phyloP scores from a whole-genome alignment of 2,113 vertebrate genomes.

The Hemicordylus capensis region DNA sequence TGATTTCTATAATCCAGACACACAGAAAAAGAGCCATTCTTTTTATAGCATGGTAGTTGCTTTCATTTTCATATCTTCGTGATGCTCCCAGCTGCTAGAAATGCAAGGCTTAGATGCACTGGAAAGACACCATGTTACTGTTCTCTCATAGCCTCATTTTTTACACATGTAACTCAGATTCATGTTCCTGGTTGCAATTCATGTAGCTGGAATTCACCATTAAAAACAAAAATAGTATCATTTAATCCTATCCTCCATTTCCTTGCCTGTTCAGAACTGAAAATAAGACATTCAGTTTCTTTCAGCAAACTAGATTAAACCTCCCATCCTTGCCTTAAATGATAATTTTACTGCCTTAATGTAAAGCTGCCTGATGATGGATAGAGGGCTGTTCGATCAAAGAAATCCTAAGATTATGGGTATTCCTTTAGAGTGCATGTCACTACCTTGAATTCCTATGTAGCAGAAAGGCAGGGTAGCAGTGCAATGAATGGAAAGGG shows the following conservation, averaged over 20 bases:
- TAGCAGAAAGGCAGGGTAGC: neutral
- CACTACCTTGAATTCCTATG: neutral
- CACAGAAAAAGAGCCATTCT: conserved; percentile 40
- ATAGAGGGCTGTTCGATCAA: neutral
- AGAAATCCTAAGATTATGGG: neutral
- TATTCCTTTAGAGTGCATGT: neutral
- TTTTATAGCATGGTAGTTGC: conserved; percentile 45
- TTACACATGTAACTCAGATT: neutral
- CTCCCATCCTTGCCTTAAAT: neutral
- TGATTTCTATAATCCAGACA: conserved; percentile 50
- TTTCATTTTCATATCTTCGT: conserved; percentile 23
- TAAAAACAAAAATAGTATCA: conserved; percentile 12
- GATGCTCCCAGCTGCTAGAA: conserved; percentile 24
- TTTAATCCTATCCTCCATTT: neutral
- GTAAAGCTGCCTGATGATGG: neutral
- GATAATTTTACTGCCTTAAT: neutral
- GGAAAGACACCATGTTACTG: conserved; percentile 20
- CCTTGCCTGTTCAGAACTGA: neutral
- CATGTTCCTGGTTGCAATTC: neutral
- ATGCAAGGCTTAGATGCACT: conserved; percentile 23
- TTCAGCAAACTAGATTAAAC: neutral
- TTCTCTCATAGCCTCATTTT: conserved; percentile 26
- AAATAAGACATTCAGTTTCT: neutral
- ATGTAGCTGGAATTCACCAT: neutral
- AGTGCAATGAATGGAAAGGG: neutral